Evolutionary conservation across 1,140 invertebrate species (phyloP), one percentile per base, ranked within the genome.

Genomic region (Conus betulinus): DNA sequence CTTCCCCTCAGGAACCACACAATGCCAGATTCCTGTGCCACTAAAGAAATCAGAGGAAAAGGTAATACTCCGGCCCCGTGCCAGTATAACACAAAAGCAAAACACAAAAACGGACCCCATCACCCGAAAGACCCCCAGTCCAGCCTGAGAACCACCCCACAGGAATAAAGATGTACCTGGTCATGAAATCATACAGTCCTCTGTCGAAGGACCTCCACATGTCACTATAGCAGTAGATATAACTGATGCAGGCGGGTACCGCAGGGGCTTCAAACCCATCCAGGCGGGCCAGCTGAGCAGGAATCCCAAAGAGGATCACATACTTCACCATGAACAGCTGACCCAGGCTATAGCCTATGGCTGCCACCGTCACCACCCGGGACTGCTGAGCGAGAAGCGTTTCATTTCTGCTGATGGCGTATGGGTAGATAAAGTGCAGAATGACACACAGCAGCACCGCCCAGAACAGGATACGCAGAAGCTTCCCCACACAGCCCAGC

Each of bases 291-390:
- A 98, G 96, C 76, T 96, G 96, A 52, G 97, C 96, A 10, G 97
- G 96, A 10, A 98, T 93, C 23, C 98, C 98, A 96, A 98, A 99
- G 39, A 98, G 95, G 7, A 99, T 96, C 0, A 98, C 96, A 95
- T 99, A 99, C 95, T 99, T 99, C 52, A 97, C 95, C 93, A 98
- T 97, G 94, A 99, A 99, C 95, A 98, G 98, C 93, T 98, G 97
- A 10, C 98, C 98, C 96, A 98, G 97, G 91, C 97, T 97, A 92
- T 98, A 97, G 10, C 98, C 97, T 85, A 98, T 96, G 17, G 98
- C 98, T 95, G 97, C 97, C n/a, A 98, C 95, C 81, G 97, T 97
- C 25, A 8, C 97, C 96, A 97, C 97, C 13, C 96, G 94, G 90
- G 96, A 95, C 23, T 97, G 91, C 2, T 88, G 87, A 10, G 93